These are phyloP conservation scores for Drosophila neotestacea DNA, from an alignment of 2,888 invertebrate genomes.

Conservation along the genomic window DNA sequence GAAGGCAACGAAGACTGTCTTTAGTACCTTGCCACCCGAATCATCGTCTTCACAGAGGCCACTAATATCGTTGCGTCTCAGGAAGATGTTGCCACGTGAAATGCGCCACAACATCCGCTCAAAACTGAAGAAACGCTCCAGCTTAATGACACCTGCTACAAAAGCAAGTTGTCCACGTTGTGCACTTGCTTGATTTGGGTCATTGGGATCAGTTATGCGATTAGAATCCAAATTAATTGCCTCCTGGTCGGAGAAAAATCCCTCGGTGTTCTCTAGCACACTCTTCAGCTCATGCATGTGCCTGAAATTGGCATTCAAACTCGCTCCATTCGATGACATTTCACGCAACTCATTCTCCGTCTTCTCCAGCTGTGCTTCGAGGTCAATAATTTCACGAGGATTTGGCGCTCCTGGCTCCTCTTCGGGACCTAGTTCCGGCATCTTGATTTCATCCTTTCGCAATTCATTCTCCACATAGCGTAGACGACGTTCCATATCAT, in stretches of 20 bases:
- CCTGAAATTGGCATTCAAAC: conserved; percentile 94
- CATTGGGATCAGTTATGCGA: conserved; percentile 91
- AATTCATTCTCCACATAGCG: conserved; percentile 92
- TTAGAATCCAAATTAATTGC: conserved; percentile 80
- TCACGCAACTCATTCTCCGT: conserved; percentile 97
- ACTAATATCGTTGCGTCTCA: conserved; percentile 91
- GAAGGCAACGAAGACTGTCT: conserved; percentile 93
- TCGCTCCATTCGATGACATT: conserved; percentile 96
- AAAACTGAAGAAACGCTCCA: conserved; percentile 93
- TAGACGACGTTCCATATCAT: conserved; percentile 93
- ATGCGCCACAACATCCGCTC: conserved; percentile 95
- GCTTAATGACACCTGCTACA: conserved; percentile 93
- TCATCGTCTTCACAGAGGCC: conserved; percentile 91
- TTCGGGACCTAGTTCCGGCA: conserved; percentile 89
- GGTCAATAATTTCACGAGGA: conserved; percentile 91
- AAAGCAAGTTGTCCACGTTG: conserved; percentile 87
- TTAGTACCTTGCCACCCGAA: conserved; percentile 89
- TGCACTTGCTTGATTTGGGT: conserved; percentile 82
- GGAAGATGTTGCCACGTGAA: conserved; percentile 93
- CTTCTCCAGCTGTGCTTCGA: conserved; percentile 95
- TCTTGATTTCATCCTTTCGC: conserved; percentile 90
- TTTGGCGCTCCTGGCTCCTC: conserved; percentile 89
- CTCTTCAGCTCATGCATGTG: conserved; percentile 96
- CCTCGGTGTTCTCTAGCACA: conserved; percentile 95
- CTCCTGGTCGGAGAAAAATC: conserved; percentile 83